These are phyloP conservation scores for Nansenia antarctica DNA, from an alignment of 2,113 vertebrate genomes.

Conservation along the genomic window DNA sequence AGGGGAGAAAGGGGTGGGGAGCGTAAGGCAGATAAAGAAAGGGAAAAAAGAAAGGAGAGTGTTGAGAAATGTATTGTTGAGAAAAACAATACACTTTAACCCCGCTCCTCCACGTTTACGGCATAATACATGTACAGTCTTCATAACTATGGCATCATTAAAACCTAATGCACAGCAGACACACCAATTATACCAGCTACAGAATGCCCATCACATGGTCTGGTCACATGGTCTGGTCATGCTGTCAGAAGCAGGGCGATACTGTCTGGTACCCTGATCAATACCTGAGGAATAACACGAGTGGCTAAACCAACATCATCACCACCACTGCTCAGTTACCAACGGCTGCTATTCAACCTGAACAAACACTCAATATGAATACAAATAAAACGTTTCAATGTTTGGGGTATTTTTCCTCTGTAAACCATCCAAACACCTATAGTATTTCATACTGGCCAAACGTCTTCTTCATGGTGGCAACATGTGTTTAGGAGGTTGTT, in stretches of 20 bases:
- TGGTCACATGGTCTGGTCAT: slow-evolving; percentile 59
- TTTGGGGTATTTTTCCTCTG: neutral
- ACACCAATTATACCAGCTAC: slow-evolving; percentile 55
- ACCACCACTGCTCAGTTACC: slow-evolving; percentile 55
- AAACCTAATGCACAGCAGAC: slow-evolving; percentile 43
- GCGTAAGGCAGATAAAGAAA: slow-evolving; percentile 7
- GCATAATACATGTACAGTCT: neutral
- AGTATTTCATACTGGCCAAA: slow-evolving; percentile 1
- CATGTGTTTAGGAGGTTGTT: neutral
- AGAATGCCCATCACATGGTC: slow-evolving; percentile 32
- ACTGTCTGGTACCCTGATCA: slow-evolving; percentile 58
- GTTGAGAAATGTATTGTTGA: neutral
- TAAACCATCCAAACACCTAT: neutral
- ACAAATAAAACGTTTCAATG: neutral
- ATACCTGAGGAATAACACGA: slow-evolving; percentile 37
- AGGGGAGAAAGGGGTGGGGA: neutral
- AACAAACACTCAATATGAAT: slow-evolving; percentile 44
- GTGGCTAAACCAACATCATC: slow-evolving; percentile 59
- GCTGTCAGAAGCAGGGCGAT: slow-evolving; percentile 44
- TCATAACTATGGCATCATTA: slow-evolving; percentile 44
- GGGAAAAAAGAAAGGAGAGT: neutral
- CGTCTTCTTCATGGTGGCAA: slow-evolving; percentile 10
- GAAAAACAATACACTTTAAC: slow-evolving; percentile 15
- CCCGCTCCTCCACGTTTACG: neutral
- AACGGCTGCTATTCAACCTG: slow-evolving; percentile 60